Base-by-base conservation (phyloP, 2,113 vertebrate genomes). In the Microtus ochrogaster region DNA sequence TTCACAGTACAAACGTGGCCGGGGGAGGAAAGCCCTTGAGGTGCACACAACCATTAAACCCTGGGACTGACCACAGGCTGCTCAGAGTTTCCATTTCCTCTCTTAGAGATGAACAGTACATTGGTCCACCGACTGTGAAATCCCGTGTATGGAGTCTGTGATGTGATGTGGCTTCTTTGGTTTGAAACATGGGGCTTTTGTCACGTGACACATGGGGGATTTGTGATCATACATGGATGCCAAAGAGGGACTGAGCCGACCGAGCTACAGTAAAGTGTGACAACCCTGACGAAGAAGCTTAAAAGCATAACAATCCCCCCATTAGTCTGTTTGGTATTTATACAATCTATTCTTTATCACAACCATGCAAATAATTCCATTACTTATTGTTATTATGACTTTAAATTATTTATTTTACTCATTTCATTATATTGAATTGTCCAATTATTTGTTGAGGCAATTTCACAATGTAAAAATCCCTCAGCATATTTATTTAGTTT, bases 401-500 rank as follows among this genome's bases (percentile, higher is more conserved):
- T 97, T 97, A 97, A 91, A 95, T 81, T 97, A 90, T 97, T 96
- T 93, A 97, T 94, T 77, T 72, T 39, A 87, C 84, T 96, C 88
- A 86, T 87, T 98, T 96, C 95, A 94, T 95, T 97, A 95, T 88
- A 96, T 91, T 94, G 97, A 97, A 97, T 97, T 86, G 72, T 96
- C 72, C 84, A 94, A 97, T 97, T 97, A 93, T 97, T 97, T 97
- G 84, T 95, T 97, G 96, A 93, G 72, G 81, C 83, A 94, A 97
- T 96, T 97, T 97, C 88, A 93, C 96, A 96, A 97, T 90, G 87
- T 96, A 96, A 97, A 97, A 97, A 91, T 95, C 92, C 93, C 84
- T 94, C 92, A 97, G 97, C 89, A 94, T 95, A 97, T 97, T 96
- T 96, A 97, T 87, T 97, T 97, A 97, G 79, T 36, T 97, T 97